Evolutionary conservation across 2,113 vertebrate genomes (phyloP), one percentile per base, ranked within the genome.

Genomic region (Chrysochloris asiatica): DNA sequence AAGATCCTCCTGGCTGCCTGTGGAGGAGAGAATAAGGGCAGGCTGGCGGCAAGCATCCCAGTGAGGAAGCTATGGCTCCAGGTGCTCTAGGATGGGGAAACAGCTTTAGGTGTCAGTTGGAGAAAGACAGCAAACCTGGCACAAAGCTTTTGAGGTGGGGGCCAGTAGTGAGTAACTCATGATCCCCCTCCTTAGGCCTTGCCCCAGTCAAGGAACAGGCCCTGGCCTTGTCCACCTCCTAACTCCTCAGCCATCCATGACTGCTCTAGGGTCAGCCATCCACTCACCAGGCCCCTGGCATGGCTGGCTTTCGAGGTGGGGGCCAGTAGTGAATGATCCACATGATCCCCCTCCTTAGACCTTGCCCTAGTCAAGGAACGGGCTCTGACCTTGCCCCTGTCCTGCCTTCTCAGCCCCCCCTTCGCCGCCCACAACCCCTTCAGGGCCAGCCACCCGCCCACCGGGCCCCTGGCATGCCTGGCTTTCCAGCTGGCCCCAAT

Each of bases 401-500:
- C 22, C 24, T 52, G 22, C n/a, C 63, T 45, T 83, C 26, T 84
- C 72, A 67, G 47, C 38, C 83, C 76, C 79, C 76, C 79, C 69
- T 26, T 5, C 4, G 75, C 61, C 16, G 11, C 79, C 92, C 83
- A 73, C 13, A 0, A 83, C 72, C 86, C 87, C 95, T 24, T 47
- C 28, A 75, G 85, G 84, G 93, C 95, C 94, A 76, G 90, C 89
- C 90, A 38, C 63, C 41, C 92, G 88, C 92, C 38, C 91, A 85
- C 89, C 1, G 30, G 67, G 83, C 19, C 22, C 84, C 65, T 71
- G 92, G 95, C 78, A 22, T 96, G 5, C 85, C 95, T 93, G 97
- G 88, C 93, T 96, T 92, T 91, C 96, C 97, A 47, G 96, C 97
- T 97, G 96, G 7, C 95, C 48, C 3, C 4, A 81, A 86, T 96